phyloP scores from a whole-genome alignment of 2,113 vertebrate species.

The Misgurnus anguillicaudatus region DNA sequence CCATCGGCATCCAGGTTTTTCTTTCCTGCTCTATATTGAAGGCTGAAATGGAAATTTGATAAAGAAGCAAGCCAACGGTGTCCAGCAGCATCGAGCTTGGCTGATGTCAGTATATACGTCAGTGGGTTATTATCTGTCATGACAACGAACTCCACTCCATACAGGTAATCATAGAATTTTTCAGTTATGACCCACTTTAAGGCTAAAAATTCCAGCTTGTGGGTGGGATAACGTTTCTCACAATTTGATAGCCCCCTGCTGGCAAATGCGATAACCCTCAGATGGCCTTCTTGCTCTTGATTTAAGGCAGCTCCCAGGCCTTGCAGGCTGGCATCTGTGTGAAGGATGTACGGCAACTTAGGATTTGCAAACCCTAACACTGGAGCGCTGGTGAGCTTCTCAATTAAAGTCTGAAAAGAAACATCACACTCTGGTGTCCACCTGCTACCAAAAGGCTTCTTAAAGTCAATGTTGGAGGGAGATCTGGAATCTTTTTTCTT shows the following conservation, averaged over 20 bases:
- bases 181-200: background rate
- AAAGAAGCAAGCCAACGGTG: no score
- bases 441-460: no score
- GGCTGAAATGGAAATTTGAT: background rate
- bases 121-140: background rate
- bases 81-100: no score
- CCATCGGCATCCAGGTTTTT: slow-evolving; percentile 5
- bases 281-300: slow-evolving; percentile 21
- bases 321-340: slow-evolving; percentile 20
- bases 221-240: slow-evolving; percentile 28
- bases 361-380: background rate
- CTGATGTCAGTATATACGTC: no score
- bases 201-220: slow-evolving; percentile 28
- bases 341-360: background rate
- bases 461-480: no score
- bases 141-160: background rate
- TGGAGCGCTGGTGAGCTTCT: no score
- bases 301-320: slow-evolving; percentile 37
- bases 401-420: no score
- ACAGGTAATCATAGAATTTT: background rate
- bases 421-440: no score
- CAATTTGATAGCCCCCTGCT: background rate
- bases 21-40: background rate
- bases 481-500: background rate
- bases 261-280: no score